Conservation (phyloP, 2,888 invertebrate genomes). For the Graphium colonna region DNA sequence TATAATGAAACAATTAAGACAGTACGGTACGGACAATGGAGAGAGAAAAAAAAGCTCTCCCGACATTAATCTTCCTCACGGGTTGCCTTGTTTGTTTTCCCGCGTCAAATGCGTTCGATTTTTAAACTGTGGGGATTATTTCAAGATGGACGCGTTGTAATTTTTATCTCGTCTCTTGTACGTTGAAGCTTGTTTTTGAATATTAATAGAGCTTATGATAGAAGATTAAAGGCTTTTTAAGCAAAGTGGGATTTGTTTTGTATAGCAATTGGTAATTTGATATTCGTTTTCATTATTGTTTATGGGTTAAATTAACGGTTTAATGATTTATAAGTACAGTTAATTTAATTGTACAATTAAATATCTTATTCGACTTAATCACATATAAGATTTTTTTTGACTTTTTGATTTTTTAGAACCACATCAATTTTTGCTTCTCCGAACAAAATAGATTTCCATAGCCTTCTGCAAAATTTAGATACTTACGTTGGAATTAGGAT, state of each 20-base stretch:
- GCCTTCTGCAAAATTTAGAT: too few relatives aligned
- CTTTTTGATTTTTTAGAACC: too few relatives aligned
- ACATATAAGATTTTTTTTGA: too few relatives aligned
- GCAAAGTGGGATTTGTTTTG: slow-evolving; percentile 8
- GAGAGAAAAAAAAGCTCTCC: slow-evolving; percentile 31
- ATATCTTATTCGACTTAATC: too few relatives aligned
- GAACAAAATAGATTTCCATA: too few relatives aligned
- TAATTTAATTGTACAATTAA: too few relatives aligned
- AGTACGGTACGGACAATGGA: slow-evolving; percentile 42
- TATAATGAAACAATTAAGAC: slow-evolving; percentile 69
- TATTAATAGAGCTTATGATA: slow-evolving; percentile 32
- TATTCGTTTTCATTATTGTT: slow-evolving; percentile 1
- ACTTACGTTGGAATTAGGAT: too few relatives aligned
- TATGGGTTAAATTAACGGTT: too few relatives aligned
- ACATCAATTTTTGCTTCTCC: too few relatives aligned
- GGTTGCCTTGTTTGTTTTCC: slow-evolving; percentile 57
- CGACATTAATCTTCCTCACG: slow-evolving; percentile 63
- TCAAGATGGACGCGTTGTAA: slow-evolving; percentile 36
- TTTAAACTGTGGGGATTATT: slow-evolving; percentile 44
- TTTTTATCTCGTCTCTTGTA: slow-evolving; percentile 37
- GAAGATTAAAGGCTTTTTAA: too few relatives aligned
- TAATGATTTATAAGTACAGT: too few relatives aligned
- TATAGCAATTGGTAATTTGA: neutral
- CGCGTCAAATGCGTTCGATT: slow-evolving; percentile 55
- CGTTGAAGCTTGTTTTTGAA: slow-evolving; percentile 34